phyloP scores from a whole-genome alignment of 2,113 vertebrate species.

The Pithys albifrons region DNA sequence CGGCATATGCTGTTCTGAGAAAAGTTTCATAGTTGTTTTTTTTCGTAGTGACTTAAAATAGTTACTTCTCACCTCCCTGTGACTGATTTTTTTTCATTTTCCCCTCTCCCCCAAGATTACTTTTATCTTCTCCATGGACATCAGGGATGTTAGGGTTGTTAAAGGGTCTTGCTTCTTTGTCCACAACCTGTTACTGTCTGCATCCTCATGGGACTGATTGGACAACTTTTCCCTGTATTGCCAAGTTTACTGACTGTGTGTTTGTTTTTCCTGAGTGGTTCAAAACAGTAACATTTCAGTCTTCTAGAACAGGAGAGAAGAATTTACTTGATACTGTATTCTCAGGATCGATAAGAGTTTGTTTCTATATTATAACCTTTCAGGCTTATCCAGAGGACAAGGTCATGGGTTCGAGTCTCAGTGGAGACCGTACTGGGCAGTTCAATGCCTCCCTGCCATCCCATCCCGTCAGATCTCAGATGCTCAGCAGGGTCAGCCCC shows the following conservation, averaged over 20 bases:
- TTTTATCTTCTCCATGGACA: background rate
- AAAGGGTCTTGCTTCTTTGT: background rate
- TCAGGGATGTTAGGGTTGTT: background rate
- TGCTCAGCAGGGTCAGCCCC: too few relatives aligned
- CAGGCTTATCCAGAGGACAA: background rate
- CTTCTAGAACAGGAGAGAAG: background rate
- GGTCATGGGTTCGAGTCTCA: too few relatives aligned
- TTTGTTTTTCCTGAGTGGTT: background rate
- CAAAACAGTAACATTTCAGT: background rate
- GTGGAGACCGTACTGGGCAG: too few relatives aligned
- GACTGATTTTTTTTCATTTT: background rate
- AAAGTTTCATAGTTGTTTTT: background rate
- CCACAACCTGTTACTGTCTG: background rate
- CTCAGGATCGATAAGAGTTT: background rate
- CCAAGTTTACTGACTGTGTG: background rate
- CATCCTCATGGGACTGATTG: background rate
- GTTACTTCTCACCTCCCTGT: background rate
- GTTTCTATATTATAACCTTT: background rate
- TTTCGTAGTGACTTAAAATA: background rate
- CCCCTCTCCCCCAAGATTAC: accelerated
- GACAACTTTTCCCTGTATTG: background rate
- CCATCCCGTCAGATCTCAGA: too few relatives aligned
- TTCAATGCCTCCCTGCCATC: too few relatives aligned
- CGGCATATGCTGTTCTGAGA: background rate
- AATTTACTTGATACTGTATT: background rate